Evolutionary conservation across 2,797 vertebrate species (phyloP), one percentile per base, ranked within the genome.

Genomic region (Zalophus californianus): DNA sequence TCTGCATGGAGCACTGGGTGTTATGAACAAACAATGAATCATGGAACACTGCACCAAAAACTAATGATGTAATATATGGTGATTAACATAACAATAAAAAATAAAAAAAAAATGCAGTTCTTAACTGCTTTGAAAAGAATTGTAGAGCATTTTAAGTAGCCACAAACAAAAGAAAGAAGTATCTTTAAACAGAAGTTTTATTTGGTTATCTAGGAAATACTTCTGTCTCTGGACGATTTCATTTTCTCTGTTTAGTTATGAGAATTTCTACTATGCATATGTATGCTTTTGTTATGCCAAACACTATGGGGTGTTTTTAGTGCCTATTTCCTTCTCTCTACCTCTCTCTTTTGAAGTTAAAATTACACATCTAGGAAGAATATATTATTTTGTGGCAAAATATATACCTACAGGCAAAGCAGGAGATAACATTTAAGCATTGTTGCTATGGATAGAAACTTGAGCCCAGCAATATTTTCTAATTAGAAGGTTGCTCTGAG

Each of bases 231-330:
- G 18, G 41, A 95, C 62, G 54, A 80, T 96, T 95, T 90, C 35
- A 97, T 96, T 94, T 90, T 79, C 41, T 96, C 73, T 78, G 21
- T 86, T 94, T 92, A 94, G 60, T 50, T 90, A 90, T 52, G 44
- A 75, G 52, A 75, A 77, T 94, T 80, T 92, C 27, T 80, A 41
- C 11, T 41, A 90, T 50, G 23, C 29, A 84, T 62, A 94, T 79
- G 60, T 79, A 68, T 77, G 70, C 20, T 94, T 91, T 94, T 84
- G 32, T 95, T 93, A 82, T 50, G 60, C 23, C 70, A 90, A 91
- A 79, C 29, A 20, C 4, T 72, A 64, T 80, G 32, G 4, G 41
- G 21, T 87, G 41, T 23, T 96, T 96, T 96, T 52, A 85, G 41
- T 85, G 70, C 44, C 92, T 94, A 77, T 77, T 93, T 72, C 79